phyloP scores from a whole-genome alignment of 2,797 vertebrate species.

The Gadopsis bispinosus region DNA sequence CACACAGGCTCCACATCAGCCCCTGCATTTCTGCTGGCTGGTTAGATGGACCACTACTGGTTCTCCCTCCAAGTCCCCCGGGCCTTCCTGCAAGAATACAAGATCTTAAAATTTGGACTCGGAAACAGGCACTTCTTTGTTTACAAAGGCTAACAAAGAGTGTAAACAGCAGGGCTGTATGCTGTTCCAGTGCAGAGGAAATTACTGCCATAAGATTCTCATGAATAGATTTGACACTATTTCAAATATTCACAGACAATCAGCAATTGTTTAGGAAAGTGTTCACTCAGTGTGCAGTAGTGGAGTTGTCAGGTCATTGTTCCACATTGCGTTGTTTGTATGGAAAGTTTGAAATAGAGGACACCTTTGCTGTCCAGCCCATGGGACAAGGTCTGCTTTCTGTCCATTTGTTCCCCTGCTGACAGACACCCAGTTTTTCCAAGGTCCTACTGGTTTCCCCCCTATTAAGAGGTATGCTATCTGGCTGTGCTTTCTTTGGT shows the following conservation, averaged over 20 bases:
- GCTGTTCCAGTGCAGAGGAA: slow-evolving; percentile 25
- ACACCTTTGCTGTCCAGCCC: slow-evolving; percentile 46
- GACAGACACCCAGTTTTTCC: slow-evolving; percentile 50
- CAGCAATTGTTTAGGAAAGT: slow-evolving; percentile 37
- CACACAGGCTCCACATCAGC: slow-evolving; percentile 86
- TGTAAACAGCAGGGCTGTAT: slow-evolving; percentile 15
- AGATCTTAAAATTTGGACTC: slow-evolving; percentile 10
- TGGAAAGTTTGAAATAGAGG: slow-evolving; percentile 54
- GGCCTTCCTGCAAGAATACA: slow-evolving; percentile 66
- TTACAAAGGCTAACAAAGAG: slow-evolving; percentile 35
- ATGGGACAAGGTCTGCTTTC: slow-evolving; percentile 60
- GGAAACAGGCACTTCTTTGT: slow-evolving; percentile 34
- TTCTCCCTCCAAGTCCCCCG: slow-evolving; percentile 54
- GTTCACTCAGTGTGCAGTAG: slow-evolving; percentile 17
- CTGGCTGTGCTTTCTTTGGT: slow-evolving; percentile 25
- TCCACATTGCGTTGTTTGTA: slow-evolving; percentile 35
- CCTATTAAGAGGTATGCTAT: slow-evolving; percentile 24
- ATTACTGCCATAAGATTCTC: slow-evolving; percentile 7
- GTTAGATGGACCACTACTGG: slow-evolving; percentile 58
- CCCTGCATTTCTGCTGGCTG: slow-evolving; percentile 86
- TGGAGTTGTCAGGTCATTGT: slow-evolving; percentile 43
- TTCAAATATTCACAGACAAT: slow-evolving; percentile 34
- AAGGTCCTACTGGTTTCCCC: slow-evolving; percentile 11
- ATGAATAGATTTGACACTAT: slow-evolving; percentile 21
- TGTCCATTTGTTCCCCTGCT: slow-evolving; percentile 47